Evolutionary conservation across 2,888 invertebrate species (phyloP), one percentile per base, ranked within the genome.

Genomic region (Dioctria rufipes): DNA sequence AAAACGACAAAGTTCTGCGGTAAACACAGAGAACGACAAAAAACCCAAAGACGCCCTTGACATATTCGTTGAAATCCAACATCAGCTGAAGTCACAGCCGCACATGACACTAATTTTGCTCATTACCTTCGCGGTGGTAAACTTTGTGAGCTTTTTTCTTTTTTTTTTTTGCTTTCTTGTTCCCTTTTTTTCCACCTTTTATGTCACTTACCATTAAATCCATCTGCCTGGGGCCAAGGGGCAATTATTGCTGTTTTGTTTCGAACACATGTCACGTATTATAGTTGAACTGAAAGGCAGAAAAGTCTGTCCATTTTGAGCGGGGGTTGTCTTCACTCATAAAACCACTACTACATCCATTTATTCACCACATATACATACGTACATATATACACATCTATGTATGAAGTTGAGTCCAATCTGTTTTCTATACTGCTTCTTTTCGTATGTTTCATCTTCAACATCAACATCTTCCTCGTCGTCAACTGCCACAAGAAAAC

Each of bases 261-360:
- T 39, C 51, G 39, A 49, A 73, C 73, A 73, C 73, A 71, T 71
- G 71, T 54, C 71, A 71, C 71, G 71, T 71, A 71, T 71, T 71
- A 60, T 25, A 25, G 25, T 25, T 25, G 25, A 25, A 58, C 73
- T 51, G 13, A 49, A 4, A 8, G 43, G 51, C 25, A 73, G 54
- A 37, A 6, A 58, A 42, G 37, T 37, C 39, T 37, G n/a, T 37
- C 5, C 6, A 61, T 5, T 8, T 25, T 37, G 5, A 61, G 4
- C 39, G 5, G 39, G 37, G 61, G 61, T 8, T 39, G 8, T 37
- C 37, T 61, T 37, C 11, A 6, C 8, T 9, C 51, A 51, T 6
- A 37, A 13, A 61, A 37, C 39, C 49, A 8, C 69, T 25, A n/a
- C n/a, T n/a, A n/a, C n/a, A n/a, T 2, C 1, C 25, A 25, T 25